These are phyloP conservation scores for Colletes collaris DNA, from an alignment of 2,888 invertebrate genomes.

Conservation along the genomic window DNA sequence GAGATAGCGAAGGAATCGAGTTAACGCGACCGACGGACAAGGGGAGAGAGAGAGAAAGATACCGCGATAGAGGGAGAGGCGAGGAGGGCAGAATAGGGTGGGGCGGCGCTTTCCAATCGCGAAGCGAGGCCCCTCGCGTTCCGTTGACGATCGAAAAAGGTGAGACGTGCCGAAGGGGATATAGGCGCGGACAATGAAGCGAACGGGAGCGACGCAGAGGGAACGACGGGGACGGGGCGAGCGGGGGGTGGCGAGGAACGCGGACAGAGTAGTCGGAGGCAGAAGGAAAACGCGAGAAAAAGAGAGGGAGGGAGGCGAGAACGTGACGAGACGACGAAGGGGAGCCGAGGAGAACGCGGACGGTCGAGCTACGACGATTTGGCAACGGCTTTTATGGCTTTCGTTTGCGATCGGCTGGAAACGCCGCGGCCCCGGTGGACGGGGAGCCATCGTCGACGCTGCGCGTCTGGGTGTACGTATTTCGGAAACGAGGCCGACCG, in stretches of 20 bases:
- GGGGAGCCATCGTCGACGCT: slow-evolving; percentile 30
- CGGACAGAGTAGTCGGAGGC: slow-evolving; percentile 43
- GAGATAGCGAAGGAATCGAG: slow-evolving; percentile 31
- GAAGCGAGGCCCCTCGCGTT: slow-evolving; percentile 63
- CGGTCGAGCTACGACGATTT: slow-evolving; percentile 72
- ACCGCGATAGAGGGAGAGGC: slow-evolving; percentile 16
- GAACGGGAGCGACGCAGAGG: slow-evolving; percentile 58
- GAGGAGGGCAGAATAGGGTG: slow-evolving; percentile 55
- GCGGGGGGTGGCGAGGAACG: slow-evolving; percentile 34
- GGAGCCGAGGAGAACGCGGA: slow-evolving; percentile 60
- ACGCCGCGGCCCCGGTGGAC: slow-evolving; percentile 30
- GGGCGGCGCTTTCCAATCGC: slow-evolving; percentile 70
- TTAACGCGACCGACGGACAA: slow-evolving; percentile 14
- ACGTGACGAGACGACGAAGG: slow-evolving; percentile 65
- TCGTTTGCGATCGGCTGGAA: slow-evolving; percentile 69
- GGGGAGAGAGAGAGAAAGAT: background rate
- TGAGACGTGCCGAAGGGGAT: slow-evolving; percentile 77
- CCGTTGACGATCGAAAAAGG: slow-evolving; percentile 76
- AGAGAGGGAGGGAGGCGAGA: slow-evolving; percentile 57
- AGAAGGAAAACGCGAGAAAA: slow-evolving; percentile 39
- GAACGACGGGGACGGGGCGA: slow-evolving; percentile 12
- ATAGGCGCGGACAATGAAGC: slow-evolving; percentile 76
- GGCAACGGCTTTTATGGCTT: slow-evolving; percentile 78
- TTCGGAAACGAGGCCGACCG: slow-evolving; percentile 57
- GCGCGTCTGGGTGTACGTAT: slow-evolving; percentile 56